Percentiles rank a stretch among this genome's conserved stretches.
Conservation (phyloP, 2,888 invertebrate genomes). For the Drosophila quinaria region DNA sequence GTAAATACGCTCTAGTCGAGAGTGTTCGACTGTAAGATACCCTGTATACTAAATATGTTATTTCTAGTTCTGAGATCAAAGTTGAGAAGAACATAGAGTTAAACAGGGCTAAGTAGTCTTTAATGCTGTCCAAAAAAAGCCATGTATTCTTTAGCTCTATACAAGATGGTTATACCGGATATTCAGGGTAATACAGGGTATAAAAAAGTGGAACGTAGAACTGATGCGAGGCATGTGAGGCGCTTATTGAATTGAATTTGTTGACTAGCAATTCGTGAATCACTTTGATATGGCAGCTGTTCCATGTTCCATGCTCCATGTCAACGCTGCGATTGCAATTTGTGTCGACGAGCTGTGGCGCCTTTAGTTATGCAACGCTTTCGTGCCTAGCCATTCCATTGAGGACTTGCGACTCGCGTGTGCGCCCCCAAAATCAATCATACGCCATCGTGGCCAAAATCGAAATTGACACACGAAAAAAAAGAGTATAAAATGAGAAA, state of each 20-base stretch:
- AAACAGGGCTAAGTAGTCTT: no score
- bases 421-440: constrained; percentile 69
- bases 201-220: constrained; percentile 11
- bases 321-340: constrained; percentile 65
- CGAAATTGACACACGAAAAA: constrained; percentile 57
- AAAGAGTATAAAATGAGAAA: constrained; percentile 6
- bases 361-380: constrained; percentile 71
- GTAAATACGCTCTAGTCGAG: background rate
- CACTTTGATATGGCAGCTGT: constrained; percentile 40
- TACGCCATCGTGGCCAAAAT: constrained; percentile 64
- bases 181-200: background rate
- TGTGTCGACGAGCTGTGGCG: constrained; percentile 24
- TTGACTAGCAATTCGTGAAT: constrained; percentile 60
- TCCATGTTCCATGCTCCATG: constrained; percentile 31
- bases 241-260: constrained; percentile 74
- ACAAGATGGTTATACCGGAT: background rate
- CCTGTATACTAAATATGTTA: background rate
- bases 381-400: constrained; percentile 45
- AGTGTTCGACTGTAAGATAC: background rate
- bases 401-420: constrained; percentile 40
- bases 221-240: constrained; percentile 37
- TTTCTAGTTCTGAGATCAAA: background rate
- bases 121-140: background rate
- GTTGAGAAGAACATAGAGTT: no score
- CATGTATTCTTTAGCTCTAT: no score